These are phyloP conservation scores for Alsophila aescularia DNA, from an alignment of 2,888 invertebrate species.

Conservation along the genomic window DNA sequence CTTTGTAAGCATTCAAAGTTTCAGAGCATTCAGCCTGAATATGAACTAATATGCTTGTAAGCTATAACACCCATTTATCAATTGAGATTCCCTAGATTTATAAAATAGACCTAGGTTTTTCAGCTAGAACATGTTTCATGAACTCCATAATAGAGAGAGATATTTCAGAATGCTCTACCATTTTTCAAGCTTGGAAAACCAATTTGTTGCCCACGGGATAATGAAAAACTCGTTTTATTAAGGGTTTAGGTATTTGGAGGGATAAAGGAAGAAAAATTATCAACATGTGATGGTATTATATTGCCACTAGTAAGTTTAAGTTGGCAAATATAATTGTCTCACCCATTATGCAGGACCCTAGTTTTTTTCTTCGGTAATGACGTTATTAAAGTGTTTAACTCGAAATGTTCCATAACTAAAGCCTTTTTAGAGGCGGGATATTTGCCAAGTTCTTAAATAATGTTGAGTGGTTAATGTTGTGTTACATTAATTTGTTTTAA, in stretches of 20 bases:
- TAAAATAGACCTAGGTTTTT: conserved; percentile 3
- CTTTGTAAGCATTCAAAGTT: too few relatives aligned
- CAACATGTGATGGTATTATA: neutral
- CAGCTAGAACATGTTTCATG: conserved; percentile 11
- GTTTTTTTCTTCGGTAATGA: too few relatives aligned
- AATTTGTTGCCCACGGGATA: conserved; percentile 21
- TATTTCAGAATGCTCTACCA: conserved; percentile 25
- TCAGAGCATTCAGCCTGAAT: neutral
- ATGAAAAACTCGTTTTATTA: conserved; percentile 24
- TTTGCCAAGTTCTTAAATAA: too few relatives aligned
- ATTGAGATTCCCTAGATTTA: conserved; percentile 13
- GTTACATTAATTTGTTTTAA: too few relatives aligned
- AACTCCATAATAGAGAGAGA: conserved; percentile 24
- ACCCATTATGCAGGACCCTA: too few relatives aligned
- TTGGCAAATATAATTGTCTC: too few relatives aligned
- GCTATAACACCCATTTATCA: conserved; percentile 9
- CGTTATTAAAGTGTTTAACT: too few relatives aligned
- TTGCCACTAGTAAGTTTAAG: too few relatives aligned
- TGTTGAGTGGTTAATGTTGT: too few relatives aligned
- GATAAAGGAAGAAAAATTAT: conserved; percentile 7
- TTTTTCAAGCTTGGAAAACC: conserved; percentile 25
- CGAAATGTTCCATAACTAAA: too few relatives aligned
- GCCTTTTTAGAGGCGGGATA: too few relatives aligned
- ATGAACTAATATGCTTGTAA: neutral
- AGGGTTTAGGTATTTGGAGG: conserved; percentile 17